phyloP scores from a whole-genome alignment of 2,797 vertebrate genomes.

The Erpetoichthys calabaricus region DNA sequence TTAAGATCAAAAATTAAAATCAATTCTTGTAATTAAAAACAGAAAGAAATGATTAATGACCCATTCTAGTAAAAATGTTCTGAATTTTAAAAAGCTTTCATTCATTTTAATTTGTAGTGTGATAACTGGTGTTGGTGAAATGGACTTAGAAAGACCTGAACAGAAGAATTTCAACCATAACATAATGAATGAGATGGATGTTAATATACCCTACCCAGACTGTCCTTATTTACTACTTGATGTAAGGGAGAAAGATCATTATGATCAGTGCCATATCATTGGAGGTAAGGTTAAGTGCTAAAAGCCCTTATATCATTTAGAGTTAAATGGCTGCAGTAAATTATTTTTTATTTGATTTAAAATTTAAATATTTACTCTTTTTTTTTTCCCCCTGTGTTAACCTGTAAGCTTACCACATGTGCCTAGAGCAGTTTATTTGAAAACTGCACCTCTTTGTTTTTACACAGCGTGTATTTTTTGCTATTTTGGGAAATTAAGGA shows the following conservation, averaged over 20 bases:
- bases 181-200: conserved; percentile 5
- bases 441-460: too few species aligned
- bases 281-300: conserved; percentile 50
- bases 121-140: conserved; percentile 78
- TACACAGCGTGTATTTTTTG: too few species aligned
- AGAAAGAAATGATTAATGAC: background rate
- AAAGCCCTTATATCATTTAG: background rate
- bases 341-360: too few species aligned
- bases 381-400: too few species aligned
- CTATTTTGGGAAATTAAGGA: too few species aligned
- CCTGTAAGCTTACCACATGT: too few species aligned
- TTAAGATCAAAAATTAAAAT: accelerated
- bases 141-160: conserved; percentile 55
- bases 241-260: conserved; percentile 69
- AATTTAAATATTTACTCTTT: too few species aligned
- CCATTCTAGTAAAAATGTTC: too few species aligned
- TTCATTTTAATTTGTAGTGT: conserved; percentile 44
- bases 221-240: conserved; percentile 89
- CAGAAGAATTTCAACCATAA: conserved; percentile 19
- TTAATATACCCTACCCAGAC: conserved; percentile 60
- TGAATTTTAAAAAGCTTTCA: background rate
- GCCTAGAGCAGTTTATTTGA: too few species aligned
- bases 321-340: background rate
- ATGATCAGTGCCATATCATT: conserved; percentile 72
- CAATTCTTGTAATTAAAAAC: accelerated